These are phyloP conservation scores for Hypocryptadius cinnamomeus DNA, from an alignment of 2,113 vertebrate species.

Conservation along the genomic window DNA sequence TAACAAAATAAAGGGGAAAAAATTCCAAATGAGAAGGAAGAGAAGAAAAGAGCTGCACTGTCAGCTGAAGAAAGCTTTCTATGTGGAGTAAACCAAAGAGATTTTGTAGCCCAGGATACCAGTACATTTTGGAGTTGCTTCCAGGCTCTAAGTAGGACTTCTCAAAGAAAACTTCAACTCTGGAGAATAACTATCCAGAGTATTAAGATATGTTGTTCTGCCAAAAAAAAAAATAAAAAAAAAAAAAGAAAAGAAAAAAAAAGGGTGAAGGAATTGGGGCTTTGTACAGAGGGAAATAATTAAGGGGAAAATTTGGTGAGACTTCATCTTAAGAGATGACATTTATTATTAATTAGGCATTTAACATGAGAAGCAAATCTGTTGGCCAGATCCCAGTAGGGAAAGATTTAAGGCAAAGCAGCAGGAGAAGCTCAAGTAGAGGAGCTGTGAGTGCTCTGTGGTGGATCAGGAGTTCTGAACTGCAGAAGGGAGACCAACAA, in stretches of 20 bases:
- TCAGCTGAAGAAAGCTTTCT: slow-evolving; percentile 50
- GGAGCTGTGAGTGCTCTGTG: neutral
- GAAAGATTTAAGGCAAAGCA: neutral
- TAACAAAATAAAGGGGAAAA: slow-evolving; percentile 17
- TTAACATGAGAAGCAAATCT: neutral
- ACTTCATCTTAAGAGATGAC: neutral
- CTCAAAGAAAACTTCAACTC: neutral
- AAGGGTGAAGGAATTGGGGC: neutral
- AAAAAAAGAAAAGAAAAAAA: neutral
- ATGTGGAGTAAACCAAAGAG: slow-evolving; percentile 28
- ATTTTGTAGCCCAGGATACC: slow-evolving; percentile 41
- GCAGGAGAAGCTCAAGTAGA: neutral
- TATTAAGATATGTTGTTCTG: neutral
- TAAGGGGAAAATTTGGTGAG: neutral
- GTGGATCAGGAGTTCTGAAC: neutral
- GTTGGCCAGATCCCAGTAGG: neutral
- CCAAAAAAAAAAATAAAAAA: neutral
- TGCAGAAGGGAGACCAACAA: neutral
- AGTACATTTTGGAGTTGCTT: neutral
- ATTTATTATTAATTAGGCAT: neutral
- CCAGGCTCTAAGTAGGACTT: neutral
- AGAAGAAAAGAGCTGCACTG: slow-evolving; percentile 46
- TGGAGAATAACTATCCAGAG: neutral
- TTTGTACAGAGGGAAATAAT: neutral
- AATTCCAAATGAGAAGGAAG: slow-evolving; percentile 28